Evolutionary conservation across 1,140 invertebrate species (phyloP).

Genomic region (Mercenaria mercenaria): DNA sequence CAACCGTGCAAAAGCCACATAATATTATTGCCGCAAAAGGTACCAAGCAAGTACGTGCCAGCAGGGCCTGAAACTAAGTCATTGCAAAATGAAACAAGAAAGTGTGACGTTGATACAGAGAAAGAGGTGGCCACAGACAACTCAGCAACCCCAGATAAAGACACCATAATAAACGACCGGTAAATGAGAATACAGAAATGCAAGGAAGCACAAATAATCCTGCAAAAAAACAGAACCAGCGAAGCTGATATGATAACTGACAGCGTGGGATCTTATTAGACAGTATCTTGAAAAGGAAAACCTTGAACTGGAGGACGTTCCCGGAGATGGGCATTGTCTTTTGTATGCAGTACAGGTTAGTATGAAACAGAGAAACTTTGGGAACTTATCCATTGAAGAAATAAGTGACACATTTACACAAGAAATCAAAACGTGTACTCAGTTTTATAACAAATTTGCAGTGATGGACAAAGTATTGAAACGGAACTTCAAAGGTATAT

Average conservation of each 20-base stretch:
- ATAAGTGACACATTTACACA: no score
- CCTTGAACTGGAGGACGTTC: background rate
- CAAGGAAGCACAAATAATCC: background rate
- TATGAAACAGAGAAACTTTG: background rate
- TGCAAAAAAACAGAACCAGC: no score
- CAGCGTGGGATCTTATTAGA: no score
- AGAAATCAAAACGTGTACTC: background rate
- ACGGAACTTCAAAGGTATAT: conserved; percentile 11
- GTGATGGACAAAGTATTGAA: background rate
- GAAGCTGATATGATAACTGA: no score
- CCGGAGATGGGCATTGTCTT: conserved; percentile 16
- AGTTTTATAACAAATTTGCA: conserved; percentile 1
- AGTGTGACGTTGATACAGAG: background rate
- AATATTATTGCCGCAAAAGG: background rate
- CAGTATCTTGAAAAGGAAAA: no score
- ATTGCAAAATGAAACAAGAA: background rate
- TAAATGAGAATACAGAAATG: background rate
- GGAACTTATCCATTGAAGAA: background rate
- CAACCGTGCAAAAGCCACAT: background rate
- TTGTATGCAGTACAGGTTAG: background rate
- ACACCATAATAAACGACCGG: no score
- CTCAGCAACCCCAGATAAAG: no score
- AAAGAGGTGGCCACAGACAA: background rate
- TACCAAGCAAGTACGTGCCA: background rate
- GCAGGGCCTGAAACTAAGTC: background rate